Conservation (phyloP, 2,113 vertebrate species). For the Campylomormyrus numenius region DNA sequence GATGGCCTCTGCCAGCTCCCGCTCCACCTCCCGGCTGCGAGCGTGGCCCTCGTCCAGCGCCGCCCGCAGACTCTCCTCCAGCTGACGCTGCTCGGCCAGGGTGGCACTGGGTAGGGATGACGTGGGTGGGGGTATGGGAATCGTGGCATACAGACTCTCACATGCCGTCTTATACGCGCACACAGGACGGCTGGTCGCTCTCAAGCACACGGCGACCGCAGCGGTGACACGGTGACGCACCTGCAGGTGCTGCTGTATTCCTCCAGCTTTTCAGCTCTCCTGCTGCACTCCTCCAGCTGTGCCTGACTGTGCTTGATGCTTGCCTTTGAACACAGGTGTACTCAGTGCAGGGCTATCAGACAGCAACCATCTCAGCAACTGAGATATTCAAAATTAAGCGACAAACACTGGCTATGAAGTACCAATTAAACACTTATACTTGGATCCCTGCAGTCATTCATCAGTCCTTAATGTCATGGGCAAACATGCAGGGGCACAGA, state of each 20-base stretch:
- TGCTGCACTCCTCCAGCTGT: constrained; percentile 71
- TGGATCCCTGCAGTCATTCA: background rate
- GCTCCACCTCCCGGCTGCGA: constrained; percentile 65
- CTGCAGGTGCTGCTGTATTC: constrained; percentile 72
- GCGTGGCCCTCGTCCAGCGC: constrained; percentile 60
- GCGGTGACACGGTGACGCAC: constrained; percentile 45
- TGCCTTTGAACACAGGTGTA: constrained; percentile 48
- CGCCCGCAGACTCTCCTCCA: constrained; percentile 58
- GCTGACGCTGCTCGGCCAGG: constrained; percentile 60
- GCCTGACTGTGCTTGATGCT: constrained; percentile 64
- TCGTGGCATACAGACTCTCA: background rate
- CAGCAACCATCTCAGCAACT: background rate
- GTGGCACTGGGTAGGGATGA: constrained; percentile 50
- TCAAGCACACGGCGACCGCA: background rate
- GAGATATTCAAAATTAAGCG: background rate
- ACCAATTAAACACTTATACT: background rate
- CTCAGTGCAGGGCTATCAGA: background rate
- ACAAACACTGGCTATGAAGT: background rate
- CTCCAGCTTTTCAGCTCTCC: constrained; percentile 71
- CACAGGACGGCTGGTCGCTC: background rate
- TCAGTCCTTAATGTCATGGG: background rate
- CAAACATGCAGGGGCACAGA: background rate
- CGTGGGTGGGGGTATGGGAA: background rate
- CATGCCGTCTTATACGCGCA: background rate
- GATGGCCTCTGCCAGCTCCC: constrained; percentile 63